Percentiles rank a stretch among this genome's conserved stretches.
These are phyloP conservation scores for Bombus waltoni DNA, from an alignment of 1,140 invertebrate genomes.

Conservation along the genomic window DNA sequence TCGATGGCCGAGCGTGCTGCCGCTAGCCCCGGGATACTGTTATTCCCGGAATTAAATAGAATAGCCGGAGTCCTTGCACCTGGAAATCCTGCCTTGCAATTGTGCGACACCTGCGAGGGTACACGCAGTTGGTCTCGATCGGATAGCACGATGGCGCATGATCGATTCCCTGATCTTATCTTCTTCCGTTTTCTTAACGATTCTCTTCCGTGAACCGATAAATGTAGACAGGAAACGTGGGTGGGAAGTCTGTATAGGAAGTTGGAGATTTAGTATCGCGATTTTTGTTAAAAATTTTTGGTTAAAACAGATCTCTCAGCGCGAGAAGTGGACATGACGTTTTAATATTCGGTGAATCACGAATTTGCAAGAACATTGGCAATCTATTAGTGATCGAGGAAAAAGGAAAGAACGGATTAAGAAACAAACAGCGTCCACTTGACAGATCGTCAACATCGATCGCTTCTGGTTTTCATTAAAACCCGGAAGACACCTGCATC, in stretches of 20 bases:
- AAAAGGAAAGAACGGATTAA: not conserved
- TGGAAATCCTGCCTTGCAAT: constrained; percentile 21
- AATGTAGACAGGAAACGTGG: not conserved
- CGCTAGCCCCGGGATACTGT: not conserved
- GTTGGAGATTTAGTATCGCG: not conserved
- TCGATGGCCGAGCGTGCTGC: not conserved
- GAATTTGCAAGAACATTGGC: no score
- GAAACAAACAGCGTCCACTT: not conserved
- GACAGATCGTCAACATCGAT: not conserved
- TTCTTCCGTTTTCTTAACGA: not conserved
- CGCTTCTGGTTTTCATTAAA: constrained; percentile 36
- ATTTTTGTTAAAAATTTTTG: no score
- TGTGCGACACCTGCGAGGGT: constrained; percentile 6
- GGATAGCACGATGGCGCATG: not conserved
- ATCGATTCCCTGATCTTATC: constrained; percentile 36
- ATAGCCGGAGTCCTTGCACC: constrained; percentile 17
- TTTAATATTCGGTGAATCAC: no score
- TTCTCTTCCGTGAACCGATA: not conserved
- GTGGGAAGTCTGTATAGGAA: not conserved
- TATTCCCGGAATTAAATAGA: constrained; percentile 16
- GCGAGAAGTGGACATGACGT: no score
- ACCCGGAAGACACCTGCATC: constrained; percentile 66
- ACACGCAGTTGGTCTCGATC: not conserved
- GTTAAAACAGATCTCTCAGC: no score
- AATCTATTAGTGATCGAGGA: not conserved